These are phyloP conservation scores for Pan paniscus DNA, from an alignment of 2,113 vertebrate genomes.

Conservation along the genomic window DNA sequence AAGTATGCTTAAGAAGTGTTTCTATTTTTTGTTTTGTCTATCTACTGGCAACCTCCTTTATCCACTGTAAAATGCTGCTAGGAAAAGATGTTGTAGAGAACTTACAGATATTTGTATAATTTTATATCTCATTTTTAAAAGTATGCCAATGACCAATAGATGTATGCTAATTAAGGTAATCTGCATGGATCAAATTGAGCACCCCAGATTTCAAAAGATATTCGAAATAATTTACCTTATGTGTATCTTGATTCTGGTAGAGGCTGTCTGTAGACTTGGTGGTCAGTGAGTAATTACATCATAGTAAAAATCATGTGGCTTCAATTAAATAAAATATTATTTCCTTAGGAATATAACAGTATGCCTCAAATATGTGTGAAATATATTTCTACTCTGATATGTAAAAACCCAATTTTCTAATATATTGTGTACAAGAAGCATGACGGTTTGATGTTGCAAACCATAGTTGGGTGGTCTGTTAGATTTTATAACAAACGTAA, in stretches of 20 bases:
- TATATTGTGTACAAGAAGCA: background rate
- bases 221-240: background rate
- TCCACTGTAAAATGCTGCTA: background rate
- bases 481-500: background rate
- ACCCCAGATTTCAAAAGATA: background rate
- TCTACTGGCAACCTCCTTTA: background rate
- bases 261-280: background rate
- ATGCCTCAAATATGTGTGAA: background rate
- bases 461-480: background rate
- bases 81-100: background rate
- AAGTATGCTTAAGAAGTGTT: background rate
- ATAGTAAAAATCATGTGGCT: background rate
- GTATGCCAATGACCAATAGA: background rate
- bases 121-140: background rate
- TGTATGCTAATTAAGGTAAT: background rate
- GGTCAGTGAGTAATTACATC: background rate
- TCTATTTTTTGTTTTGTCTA: background rate
- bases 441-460: background rate
- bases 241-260: background rate
- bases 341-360: background rate
- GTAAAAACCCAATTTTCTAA: background rate
- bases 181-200: background rate
- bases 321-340: background rate
- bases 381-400: background rate
- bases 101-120: background rate